Evolutionary conservation across 2,888 invertebrate genomes (phyloP), one percentile per base, ranked within the genome.

Genomic region (Pyrrhosoma nymphula): DNA sequence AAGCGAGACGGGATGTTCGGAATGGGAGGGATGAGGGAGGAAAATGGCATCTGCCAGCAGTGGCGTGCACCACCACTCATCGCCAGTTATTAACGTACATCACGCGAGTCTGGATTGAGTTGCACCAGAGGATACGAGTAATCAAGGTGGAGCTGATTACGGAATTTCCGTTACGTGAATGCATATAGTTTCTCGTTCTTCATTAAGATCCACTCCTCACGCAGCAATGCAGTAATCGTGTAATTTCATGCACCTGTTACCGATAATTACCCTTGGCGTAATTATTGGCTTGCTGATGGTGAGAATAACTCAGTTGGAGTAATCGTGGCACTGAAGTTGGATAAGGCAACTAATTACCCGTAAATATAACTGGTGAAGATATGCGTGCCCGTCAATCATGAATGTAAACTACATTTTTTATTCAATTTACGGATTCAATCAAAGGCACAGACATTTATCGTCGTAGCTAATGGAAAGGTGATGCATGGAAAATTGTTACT

Each of bases 101-200:
- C 82, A 82, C 82, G 82, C 82, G 82, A 82, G 12, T 82, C 26
- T 10, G 30, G 82, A 82, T 82, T 82, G 82, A 35, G 30, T 82
- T 82, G 82, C 82, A 82, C 82, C 82, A 82, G 35, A 82, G 82
- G 82, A 82, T 82, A 82, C 82, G 82, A 35, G 16, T 82, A 82
- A 82, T 82, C 82, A 82, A 82, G 82, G 3, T 35, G 12, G 35
- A 35, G 82, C 82, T 82, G 82, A 82, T 82, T 82, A 82, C 82
- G 82, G 82, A 82, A 82, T 82, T 82, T 82, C 82, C 82, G 82
- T 82, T 82, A 35, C 82, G 82, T 82, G 82, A 35, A 82, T 82
- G n/a, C 14, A 82, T 35, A 82, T 35, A 82, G 16, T 82, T 82
- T 35, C 82, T 82, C 18, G 82, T 82, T 35, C 82, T 82, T 82